Evolutionary conservation across 2,797 vertebrate species (phyloP).

Genomic region (Platyrinchus mystaceus): DNA sequence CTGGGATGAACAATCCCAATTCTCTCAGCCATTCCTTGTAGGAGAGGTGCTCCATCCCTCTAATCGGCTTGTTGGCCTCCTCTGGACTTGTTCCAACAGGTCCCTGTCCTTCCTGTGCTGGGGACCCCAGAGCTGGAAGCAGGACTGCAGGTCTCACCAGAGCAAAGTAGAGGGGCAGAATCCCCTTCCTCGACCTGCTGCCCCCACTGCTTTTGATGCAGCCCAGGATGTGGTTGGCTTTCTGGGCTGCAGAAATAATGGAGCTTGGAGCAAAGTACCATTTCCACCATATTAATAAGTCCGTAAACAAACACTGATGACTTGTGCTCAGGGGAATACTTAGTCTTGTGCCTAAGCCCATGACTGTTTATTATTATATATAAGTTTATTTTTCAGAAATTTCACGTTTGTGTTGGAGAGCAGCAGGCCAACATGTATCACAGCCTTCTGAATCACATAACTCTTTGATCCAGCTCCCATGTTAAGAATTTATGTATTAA

Average conservation of each 20-base stretch:
- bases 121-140: not conserved
- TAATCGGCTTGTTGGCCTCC: not conserved
- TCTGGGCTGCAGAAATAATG: not conserved
- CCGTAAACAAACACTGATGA: not conserved
- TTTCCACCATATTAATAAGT: rapidly evolving
- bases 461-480: not conserved
- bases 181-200: not conserved
- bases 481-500: not conserved
- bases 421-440: not conserved
- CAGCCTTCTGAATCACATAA: not conserved
- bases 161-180: not conserved
- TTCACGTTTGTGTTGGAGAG: not conserved
- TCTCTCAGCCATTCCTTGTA: not conserved
- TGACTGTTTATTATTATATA: not conserved
- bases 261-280: not conserved
- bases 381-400: not conserved
- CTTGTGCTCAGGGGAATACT: not conserved
- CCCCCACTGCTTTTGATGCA: not conserved
- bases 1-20: not conserved
- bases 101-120: not conserved
- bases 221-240: not conserved
- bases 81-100: not conserved
- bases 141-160: not conserved
- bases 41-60: not conserved
- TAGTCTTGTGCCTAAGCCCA: rapidly evolving